These are phyloP conservation scores for Melanerpes aurifrons DNA, from an alignment of 2,113 vertebrate genomes.

Conservation along the genomic window DNA sequence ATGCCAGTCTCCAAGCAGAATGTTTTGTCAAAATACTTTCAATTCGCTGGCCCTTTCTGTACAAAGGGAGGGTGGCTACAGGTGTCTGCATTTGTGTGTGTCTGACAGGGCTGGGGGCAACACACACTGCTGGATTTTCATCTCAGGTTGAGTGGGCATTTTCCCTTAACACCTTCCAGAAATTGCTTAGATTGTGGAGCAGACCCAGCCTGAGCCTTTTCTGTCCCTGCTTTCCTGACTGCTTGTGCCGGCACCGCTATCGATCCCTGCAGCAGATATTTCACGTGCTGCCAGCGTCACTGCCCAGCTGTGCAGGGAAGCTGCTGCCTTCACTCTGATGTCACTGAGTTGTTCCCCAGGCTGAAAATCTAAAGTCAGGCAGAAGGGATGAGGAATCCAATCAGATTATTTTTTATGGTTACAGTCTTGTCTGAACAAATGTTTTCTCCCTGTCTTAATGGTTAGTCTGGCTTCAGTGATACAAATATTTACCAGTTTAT, in stretches of 20 bases:
- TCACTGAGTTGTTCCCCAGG: background rate
- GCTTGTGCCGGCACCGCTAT: rapidly evolving
- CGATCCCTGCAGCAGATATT: background rate
- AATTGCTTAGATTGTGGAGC: background rate
- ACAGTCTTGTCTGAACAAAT: slow-evolving; percentile 67
- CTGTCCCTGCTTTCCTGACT: background rate
- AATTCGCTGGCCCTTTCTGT: background rate
- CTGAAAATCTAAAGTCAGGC: slow-evolving; percentile 28
- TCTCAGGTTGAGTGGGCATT: background rate
- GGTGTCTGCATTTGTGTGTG: background rate
- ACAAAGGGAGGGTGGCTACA: background rate
- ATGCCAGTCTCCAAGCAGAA: background rate
- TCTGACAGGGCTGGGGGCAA: background rate
- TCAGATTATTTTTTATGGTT: slow-evolving; percentile 66
- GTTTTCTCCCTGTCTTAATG: slow-evolving; percentile 37
- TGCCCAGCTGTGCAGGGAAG: background rate
- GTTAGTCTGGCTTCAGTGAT: slow-evolving; percentile 21
- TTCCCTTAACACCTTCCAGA: background rate
- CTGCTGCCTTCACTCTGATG: background rate
- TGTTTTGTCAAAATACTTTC: background rate
- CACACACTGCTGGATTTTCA: rapidly evolving
- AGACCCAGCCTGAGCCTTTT: background rate
- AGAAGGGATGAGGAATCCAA: slow-evolving; percentile 11
- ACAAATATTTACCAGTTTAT: slow-evolving; percentile 66
- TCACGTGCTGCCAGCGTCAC: rapidly evolving